A percentile compares a stretch with the other conserved stretches of the same genome.
phyloP scores from a whole-genome alignment of 2,113 vertebrate genomes.

The Meriones unguiculatus region DNA sequence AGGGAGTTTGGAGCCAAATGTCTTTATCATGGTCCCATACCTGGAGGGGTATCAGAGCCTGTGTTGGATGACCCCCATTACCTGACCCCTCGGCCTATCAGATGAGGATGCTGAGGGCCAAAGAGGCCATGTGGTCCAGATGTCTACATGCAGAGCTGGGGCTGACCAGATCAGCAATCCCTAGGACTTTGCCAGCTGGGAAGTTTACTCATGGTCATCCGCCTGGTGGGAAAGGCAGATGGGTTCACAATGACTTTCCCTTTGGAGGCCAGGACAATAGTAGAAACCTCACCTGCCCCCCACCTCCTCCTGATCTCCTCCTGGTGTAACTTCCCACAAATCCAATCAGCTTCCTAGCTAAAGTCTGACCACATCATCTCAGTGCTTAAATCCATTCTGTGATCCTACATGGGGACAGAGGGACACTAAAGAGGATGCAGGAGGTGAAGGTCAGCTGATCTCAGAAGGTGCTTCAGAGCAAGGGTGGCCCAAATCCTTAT shows the following conservation, averaged over 20 bases:
- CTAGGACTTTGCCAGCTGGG: neutral
- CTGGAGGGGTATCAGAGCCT: neutral
- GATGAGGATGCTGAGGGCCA: neutral
- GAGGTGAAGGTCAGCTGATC: slow-evolving; percentile 19
- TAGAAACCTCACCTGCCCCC: neutral
- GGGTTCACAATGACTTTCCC: neutral
- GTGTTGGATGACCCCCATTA: neutral
- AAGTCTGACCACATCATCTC: neutral
- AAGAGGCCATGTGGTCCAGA: neutral
- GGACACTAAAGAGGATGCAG: slow-evolving; percentile 2
- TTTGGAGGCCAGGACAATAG: neutral
- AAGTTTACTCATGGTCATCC: neutral
- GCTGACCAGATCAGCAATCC: neutral
- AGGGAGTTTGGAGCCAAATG: neutral
- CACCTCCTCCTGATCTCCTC: neutral
- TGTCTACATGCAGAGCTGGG: neutral
- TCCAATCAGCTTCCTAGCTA: neutral
- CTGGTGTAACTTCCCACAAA: neutral
- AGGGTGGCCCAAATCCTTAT: neutral
- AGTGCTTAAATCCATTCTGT: neutral
- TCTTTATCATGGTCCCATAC: neutral
- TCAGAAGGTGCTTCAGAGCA: neutral
- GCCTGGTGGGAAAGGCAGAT: neutral
- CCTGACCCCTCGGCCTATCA: neutral
- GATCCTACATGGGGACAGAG: neutral